A percentile compares a stretch with the other conserved stretches of the same genome.
Evolutionary conservation across 2,113 vertebrate genomes (phyloP).

Genomic region (Phycodurus eques): DNA sequence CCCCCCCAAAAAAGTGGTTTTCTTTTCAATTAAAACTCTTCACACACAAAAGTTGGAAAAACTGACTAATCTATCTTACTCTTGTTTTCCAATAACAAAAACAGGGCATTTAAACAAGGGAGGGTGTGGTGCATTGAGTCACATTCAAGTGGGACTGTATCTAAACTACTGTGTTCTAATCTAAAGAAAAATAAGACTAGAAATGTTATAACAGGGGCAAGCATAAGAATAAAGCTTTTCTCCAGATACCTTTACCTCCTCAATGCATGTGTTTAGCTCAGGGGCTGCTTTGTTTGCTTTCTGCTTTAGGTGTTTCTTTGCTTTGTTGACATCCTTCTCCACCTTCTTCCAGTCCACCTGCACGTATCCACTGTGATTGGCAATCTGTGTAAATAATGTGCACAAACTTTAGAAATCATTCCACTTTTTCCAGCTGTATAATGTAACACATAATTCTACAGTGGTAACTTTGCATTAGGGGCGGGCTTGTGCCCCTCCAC

Average conservation of each 20-base stretch:
- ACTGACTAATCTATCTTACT: too few relatives aligned
- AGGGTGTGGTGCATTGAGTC: too few relatives aligned
- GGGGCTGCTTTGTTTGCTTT: constrained; percentile 93
- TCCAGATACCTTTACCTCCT: constrained; percentile 86
- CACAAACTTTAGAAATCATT: not conserved
- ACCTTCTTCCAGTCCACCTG: constrained; percentile 98
- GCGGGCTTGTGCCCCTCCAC: too few relatives aligned
- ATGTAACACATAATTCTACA: not conserved
- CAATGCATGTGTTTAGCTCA: constrained; percentile 91
- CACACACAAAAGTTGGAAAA: too few relatives aligned
- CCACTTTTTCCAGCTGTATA: not conserved
- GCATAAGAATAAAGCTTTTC: constrained; percentile 5
- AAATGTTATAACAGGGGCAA: not conserved
- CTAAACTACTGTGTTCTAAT: not conserved
- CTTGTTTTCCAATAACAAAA: not conserved
- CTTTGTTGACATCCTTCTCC: constrained; percentile 98
- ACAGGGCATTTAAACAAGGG: not conserved
- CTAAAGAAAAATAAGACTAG: not conserved
- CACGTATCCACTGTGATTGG: constrained; percentile 96
- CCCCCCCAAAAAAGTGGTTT: too few relatives aligned
- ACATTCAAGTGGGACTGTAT: too few relatives aligned
- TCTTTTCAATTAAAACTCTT: too few relatives aligned
- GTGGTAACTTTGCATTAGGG: too few relatives aligned
- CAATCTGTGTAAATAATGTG: constrained; percentile 74
- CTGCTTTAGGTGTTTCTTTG: constrained; percentile 94